Evolutionary conservation across 1,140 invertebrate genomes (phyloP).

Genomic region (Micrasema longulum): DNA sequence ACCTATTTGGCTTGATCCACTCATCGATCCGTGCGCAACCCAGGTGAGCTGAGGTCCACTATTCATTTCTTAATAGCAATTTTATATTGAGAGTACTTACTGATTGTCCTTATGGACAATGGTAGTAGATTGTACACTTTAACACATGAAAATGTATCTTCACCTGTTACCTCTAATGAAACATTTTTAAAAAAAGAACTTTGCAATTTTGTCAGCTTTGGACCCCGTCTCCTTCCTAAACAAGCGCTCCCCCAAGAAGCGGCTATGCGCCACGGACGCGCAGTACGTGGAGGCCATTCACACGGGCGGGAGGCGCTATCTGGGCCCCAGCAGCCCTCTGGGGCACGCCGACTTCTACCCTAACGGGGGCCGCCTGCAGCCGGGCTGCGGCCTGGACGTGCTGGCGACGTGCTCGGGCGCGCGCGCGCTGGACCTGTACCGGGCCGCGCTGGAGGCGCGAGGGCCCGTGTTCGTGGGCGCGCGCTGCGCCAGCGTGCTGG

Average conservation of each 20-base stretch:
- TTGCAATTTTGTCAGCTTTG: conserved; percentile 62
- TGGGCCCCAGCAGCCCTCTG: conserved; percentile 60
- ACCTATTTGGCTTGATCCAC: too few relatives aligned
- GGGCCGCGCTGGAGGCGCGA: background rate
- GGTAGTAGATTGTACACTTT: too few relatives aligned
- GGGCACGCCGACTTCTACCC: conserved; percentile 70
- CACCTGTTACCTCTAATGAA: too few relatives aligned
- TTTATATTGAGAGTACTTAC: too few relatives aligned
- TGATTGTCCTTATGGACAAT: too few relatives aligned
- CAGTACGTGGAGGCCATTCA: conserved; percentile 72
- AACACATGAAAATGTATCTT: too few relatives aligned
- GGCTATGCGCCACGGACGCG: conserved; percentile 65
- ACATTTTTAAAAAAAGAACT: background rate
- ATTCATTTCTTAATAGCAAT: too few relatives aligned
- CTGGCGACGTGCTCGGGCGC: conserved; percentile 20
- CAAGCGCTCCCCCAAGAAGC: conserved; percentile 58
- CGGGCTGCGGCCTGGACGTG: conserved; percentile 69
- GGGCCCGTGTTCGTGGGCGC: conserved; percentile 7
- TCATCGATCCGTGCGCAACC: too few relatives aligned
- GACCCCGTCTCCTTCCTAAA: conserved; percentile 75
- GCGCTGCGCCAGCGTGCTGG: background rate
- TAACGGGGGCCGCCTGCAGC: conserved; percentile 72
- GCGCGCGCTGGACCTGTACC: conserved; percentile 9
- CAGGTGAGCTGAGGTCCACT: too few relatives aligned
- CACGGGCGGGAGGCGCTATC: conserved; percentile 65